Evolutionary conservation across 2,888 invertebrate species (phyloP), one percentile per base, ranked within the genome.

Genomic region (Octonoba sinensis): DNA sequence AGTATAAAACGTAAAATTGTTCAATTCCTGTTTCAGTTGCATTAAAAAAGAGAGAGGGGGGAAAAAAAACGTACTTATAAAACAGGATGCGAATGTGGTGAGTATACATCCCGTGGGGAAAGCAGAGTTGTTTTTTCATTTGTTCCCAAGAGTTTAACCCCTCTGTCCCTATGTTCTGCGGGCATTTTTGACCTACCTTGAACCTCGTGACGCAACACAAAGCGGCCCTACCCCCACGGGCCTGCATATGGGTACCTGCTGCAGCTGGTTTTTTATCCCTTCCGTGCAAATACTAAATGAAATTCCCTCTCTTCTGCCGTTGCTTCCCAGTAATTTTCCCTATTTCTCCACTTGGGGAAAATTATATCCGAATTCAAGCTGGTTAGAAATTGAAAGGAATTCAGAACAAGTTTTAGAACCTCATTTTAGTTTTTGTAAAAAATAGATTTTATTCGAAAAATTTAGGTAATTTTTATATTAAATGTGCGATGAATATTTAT

Each of bases 181-280:
- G 36, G 36, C 36, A 36, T 36, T 69, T 74, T 69, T 69, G 79
- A 81, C 73, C 73, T 72, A 81, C 79, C 79, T 81, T 81, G 73
- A 81, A 73, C 79, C 72, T 8, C 44, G 59, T 60, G 69, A 65
- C 46, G 49, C 47, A 64, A 65, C 18, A 46, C 24, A 47, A 69
- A 75, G 15, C n/a, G 46, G 54, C 56, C 65, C 67, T 44, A 75
- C 75, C 75, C 36, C 75, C 75, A 57, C 24, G 74, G 54, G 64
- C 18, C 56, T 65, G 44, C 70, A 13, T 20, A 49, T 36, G 49
- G 54, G 16, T 71, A 81, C 79, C 79, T 81, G 79, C 71, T 70
- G 62, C 44, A 64, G 44, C 8, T 24, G n/a, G 13, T 54, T 54
- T 51, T 54, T 36, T 36, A 36, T 36, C 36, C 36, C 36, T 36